Evolutionary conservation across 2,113 vertebrate genomes (phyloP).

Genomic region (Herpetotheres cachinnans): DNA sequence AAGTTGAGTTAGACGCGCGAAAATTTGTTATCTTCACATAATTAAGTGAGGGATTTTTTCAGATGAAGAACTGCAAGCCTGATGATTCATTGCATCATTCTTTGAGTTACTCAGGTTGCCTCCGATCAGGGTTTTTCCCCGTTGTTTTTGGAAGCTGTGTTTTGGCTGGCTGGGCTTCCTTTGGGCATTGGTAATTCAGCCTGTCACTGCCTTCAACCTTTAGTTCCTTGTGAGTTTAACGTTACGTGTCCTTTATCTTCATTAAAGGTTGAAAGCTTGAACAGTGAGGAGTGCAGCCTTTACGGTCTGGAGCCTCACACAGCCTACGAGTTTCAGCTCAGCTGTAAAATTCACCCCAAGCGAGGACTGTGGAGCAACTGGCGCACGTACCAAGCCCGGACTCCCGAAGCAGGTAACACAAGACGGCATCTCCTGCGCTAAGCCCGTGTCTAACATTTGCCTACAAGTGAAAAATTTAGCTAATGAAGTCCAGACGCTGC

Average conservation of each 20-base stretch:
- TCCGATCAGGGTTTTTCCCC: background rate
- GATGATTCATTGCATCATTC: background rate
- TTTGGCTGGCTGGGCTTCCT: background rate
- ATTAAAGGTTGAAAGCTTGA: conserved; percentile 36
- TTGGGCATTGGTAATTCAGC: background rate
- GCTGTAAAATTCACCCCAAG: conserved; percentile 52
- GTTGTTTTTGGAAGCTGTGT: accelerated
- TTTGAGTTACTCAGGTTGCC: background rate
- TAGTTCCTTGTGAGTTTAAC: accelerated
- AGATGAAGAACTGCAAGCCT: background rate
- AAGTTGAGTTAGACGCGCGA: background rate
- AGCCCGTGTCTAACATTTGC: background rate
- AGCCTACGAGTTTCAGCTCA: conserved; percentile 72
- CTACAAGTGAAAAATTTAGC: background rate
- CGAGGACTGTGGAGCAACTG: conserved; percentile 75
- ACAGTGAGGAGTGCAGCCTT: background rate
- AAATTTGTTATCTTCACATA: accelerated
- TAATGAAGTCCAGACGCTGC: accelerated
- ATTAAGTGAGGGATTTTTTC: background rate
- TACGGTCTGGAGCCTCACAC: conserved; percentile 64
- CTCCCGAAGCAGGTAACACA: conserved; percentile 68
- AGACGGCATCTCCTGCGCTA: background rate
- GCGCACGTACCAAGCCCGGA: background rate
- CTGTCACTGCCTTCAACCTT: background rate
- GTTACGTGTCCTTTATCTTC: accelerated